Base-by-base conservation (phyloP, 2,797 vertebrate genomes). In the Knipowitschia caucasica region DNA sequence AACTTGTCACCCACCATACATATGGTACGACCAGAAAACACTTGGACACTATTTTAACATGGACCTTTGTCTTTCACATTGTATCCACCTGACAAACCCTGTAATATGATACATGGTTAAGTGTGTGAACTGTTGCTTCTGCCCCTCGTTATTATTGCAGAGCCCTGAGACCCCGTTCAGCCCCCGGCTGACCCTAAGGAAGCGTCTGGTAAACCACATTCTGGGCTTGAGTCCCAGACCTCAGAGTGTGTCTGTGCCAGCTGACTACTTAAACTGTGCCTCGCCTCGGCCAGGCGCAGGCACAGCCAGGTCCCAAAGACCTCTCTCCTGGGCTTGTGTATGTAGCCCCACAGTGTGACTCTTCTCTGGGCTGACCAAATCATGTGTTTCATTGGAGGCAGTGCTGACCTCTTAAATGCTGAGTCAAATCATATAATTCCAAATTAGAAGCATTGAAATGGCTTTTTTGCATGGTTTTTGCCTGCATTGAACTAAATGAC, bases 311-410 rank as follows among this genome's bases (percentile, higher is more conserved):
- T 83, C 89, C 79, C 91, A 93, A 88, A 94, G 94, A 89, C 94
- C 95, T 65, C 86, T 93, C 79, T 98, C 94, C 47, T 98, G 95
- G 95, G 90, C 92, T 89, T 94, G 96, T 74, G 95, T 98, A 97
- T 93, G 95, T 81, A 86, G 82, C 58, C 52, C 64, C 39, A 17
- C n/a, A 38, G 38, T 53, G 35, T 61, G 59, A 59, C 33, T 50
- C 45, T 75, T 52, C 56, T 77, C 64, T 68, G 55, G 69, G 69
- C 27, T 69, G 45, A 52, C 43, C 72, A 77, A 12, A 38, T 23
- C 9, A 38, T 64, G 42, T 49, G 24, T 55, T 59, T 50, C 39
- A n/a, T 35, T 61, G 33, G 53, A 21, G 68, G 56, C 9, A 60
- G 43, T 55, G 33, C 53, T 55, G 35, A 50, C 56, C 62, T 71